These are phyloP conservation scores for Syrrhaptes paradoxus DNA, from an alignment of 2,113 vertebrate species.

Conservation along the genomic window DNA sequence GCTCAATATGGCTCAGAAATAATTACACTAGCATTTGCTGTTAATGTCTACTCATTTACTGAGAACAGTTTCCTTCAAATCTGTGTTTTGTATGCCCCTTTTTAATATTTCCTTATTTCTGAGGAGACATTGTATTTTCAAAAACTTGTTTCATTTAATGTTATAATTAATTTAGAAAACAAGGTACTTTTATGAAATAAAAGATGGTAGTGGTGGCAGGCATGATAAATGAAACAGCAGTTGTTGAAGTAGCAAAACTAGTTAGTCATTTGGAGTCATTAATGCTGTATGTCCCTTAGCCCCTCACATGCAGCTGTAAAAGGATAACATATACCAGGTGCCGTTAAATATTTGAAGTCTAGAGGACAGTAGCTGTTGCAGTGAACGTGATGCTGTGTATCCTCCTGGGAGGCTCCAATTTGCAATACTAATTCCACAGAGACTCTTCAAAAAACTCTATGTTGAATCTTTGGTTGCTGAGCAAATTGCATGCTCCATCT, in stretches of 20 bases:
- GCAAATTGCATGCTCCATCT: constrained; percentile 15
- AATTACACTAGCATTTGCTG: background rate
- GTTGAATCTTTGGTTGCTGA: constrained; percentile 62
- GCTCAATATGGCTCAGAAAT: background rate
- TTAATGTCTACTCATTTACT: background rate
- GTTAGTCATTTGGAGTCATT: background rate
- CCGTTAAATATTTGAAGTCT: background rate
- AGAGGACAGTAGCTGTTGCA: accelerated
- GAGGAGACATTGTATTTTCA: background rate
- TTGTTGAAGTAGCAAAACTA: background rate
- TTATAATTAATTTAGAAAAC: background rate
- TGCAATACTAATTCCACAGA: constrained; percentile 75
- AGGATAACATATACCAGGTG: background rate
- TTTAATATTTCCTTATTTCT: background rate
- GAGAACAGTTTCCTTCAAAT: background rate
- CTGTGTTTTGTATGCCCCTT: background rate
- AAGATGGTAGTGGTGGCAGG: background rate
- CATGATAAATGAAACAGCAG: background rate
- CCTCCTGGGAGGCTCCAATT: constrained; percentile 76
- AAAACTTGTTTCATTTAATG: background rate
- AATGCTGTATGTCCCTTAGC: background rate
- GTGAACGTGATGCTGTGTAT: constrained; percentile 58
- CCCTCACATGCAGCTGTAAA: background rate
- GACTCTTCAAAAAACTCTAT: constrained; percentile 66
- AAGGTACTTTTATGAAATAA: background rate